phyloP scores from a whole-genome alignment of 1,140 invertebrate species.

The Hetaerina americana region DNA sequence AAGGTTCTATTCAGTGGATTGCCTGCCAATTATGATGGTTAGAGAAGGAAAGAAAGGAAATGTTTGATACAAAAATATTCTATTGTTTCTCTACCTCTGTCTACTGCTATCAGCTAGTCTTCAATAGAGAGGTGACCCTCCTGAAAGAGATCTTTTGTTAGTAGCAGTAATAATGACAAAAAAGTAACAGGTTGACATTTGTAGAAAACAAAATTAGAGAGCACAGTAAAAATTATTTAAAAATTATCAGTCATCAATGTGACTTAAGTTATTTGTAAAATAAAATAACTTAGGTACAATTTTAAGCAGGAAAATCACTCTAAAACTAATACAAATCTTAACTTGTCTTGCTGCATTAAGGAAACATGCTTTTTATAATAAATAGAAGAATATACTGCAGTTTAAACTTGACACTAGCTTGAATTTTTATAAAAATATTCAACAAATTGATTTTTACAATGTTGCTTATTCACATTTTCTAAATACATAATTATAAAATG shows the following conservation, averaged over 20 bases:
- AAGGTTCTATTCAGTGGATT: background rate
- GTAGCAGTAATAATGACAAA: background rate
- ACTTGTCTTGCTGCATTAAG: background rate
- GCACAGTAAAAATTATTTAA: background rate
- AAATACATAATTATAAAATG: no score
- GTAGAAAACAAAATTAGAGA: background rate
- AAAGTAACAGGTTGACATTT: background rate
- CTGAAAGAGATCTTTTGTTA: slow-evolving; percentile 6
- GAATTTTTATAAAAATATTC: no score
- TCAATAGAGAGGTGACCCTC: slow-evolving; percentile 3
- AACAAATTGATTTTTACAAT: no score
- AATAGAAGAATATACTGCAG: background rate
- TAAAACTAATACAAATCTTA: background rate
- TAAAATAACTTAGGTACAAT: background rate
- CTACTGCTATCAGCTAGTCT: slow-evolving; percentile 8
- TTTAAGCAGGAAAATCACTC: background rate
- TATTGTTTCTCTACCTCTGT: slow-evolving; percentile 6
- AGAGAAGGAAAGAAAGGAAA: background rate
- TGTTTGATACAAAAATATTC: slow-evolving; percentile 3
- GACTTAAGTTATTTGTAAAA: no score
- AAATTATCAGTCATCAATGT: background rate
- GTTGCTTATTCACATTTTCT: no score
- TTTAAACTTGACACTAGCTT: no score
- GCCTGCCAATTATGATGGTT: background rate
- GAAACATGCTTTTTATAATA: background rate